Conservation (phyloP, 2,113 vertebrate genomes). For the Menidia beryllina region DNA sequence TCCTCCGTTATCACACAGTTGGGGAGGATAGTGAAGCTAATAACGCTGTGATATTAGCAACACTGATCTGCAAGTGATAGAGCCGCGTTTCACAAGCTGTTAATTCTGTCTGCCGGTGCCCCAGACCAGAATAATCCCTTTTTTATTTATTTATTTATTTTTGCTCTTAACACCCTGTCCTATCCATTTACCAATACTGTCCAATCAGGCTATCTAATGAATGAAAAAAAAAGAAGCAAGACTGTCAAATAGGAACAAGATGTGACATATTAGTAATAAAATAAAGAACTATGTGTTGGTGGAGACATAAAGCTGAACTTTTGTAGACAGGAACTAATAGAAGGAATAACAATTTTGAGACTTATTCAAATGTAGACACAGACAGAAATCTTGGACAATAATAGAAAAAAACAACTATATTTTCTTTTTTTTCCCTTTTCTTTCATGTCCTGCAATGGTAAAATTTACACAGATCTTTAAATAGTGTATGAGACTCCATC, state of each 20-base stretch:
- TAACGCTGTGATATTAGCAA: slow-evolving; percentile 70
- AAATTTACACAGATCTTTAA: no score
- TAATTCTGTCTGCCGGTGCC: slow-evolving; percentile 60
- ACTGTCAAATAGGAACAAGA: slow-evolving; percentile 15
- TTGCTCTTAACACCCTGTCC: slow-evolving; percentile 6
- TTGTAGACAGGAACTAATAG: no score
- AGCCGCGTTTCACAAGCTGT: slow-evolving; percentile 18
- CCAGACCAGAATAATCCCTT: slow-evolving; percentile 70
- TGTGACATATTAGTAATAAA: slow-evolving; percentile 1
- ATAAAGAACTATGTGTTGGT: slow-evolving; percentile 3
- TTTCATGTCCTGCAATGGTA: no score
- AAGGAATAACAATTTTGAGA: no score
- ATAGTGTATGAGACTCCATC: no score
- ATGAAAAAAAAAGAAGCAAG: slow-evolving; percentile 44
- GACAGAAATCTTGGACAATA: no score
- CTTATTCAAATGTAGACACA: no score
- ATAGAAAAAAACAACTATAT: no score
- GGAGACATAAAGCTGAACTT: background rate
- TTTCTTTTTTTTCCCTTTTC: background rate
- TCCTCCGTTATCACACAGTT: slow-evolving; percentile 69
- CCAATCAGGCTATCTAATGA: slow-evolving; percentile 74
- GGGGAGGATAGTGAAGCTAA: slow-evolving; percentile 67
- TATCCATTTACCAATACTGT: slow-evolving; percentile 43
- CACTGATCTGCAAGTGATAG: slow-evolving; percentile 69
- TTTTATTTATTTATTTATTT: slow-evolving; percentile 69